Evolutionary conservation across 2,888 invertebrate genomes (phyloP).

Genomic region (Iphiclides podalirius): DNA sequence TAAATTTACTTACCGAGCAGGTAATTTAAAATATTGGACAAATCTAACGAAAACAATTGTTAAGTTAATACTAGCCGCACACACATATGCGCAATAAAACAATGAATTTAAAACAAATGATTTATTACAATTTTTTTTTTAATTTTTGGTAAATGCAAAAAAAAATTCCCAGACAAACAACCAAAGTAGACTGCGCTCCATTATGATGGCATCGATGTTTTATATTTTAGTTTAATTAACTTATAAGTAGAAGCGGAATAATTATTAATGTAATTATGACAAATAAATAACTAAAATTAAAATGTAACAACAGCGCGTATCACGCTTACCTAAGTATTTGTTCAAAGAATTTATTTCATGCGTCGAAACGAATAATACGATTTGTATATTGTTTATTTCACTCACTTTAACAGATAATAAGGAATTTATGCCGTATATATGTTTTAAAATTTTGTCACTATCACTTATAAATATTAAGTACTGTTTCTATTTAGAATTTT

Average conservation of each 20-base stretch:
- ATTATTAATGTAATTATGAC: slow-evolving; percentile 43
- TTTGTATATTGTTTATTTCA: too few species aligned
- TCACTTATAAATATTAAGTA: slow-evolving; percentile 36
- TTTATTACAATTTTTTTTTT: slow-evolving; percentile 58
- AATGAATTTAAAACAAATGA: slow-evolving; percentile 41
- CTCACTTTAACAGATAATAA: too few species aligned
- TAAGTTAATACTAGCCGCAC: too few species aligned
- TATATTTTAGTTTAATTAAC: slow-evolving; percentile 45
- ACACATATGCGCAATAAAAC: slow-evolving; percentile 40
- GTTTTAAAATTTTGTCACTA: neutral
- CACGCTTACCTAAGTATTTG: slow-evolving; percentile 40
- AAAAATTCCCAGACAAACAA: slow-evolving; percentile 63
- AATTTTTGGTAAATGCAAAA: slow-evolving; percentile 78
- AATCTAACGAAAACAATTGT: too few species aligned
- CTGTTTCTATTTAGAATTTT: slow-evolving; percentile 24
- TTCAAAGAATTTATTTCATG: slow-evolving; percentile 47
- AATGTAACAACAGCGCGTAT: slow-evolving; percentile 53
- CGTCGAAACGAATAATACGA: neutral
- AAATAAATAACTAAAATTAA: slow-evolving; percentile 51
- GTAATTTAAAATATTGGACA: too few species aligned
- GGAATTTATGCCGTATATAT: too few species aligned
- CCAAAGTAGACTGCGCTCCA: slow-evolving; percentile 52
- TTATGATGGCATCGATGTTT: slow-evolving; percentile 61
- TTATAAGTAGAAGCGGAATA: slow-evolving; percentile 67
- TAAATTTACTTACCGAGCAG: too few species aligned